A percentile compares a stretch with the other conserved stretches of the same genome.
These are phyloP conservation scores for Phalacrocorax brasilianus DNA, from an alignment of 2,113 vertebrate genomes.

Conservation along the genomic window DNA sequence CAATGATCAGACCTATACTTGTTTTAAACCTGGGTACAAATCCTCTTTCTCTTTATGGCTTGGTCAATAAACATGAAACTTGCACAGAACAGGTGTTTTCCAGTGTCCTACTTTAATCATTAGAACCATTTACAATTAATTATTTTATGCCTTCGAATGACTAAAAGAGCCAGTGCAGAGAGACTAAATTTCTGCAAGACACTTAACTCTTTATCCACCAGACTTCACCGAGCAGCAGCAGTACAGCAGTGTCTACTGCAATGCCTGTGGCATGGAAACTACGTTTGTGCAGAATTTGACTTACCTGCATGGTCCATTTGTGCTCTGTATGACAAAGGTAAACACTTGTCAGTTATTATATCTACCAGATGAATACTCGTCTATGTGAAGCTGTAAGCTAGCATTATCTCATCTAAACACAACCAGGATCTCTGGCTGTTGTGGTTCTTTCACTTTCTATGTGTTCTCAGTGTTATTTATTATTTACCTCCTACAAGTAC, in stretches of 20 bases:
- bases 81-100: neutral
- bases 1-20: neutral
- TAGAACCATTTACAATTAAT: neutral
- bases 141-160: neutral
- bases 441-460: neutral
- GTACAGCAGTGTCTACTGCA: neutral
- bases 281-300: neutral
- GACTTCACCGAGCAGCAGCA: neutral
- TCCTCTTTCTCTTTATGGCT: neutral
- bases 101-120: neutral
- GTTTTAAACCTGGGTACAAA: neutral
- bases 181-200: neutral
- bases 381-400: neutral
- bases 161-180: neutral
- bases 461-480: neutral
- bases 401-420: neutral
- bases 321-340: neutral
- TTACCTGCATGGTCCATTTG: rapidly evolving
- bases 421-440: neutral
- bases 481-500: neutral
- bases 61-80: neutral
- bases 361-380: neutral
- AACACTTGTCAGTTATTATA: neutral
- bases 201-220: neutral
- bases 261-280: neutral